Conservation (phyloP, 2,797 vertebrate genomes). For the Perodicticus potto region DNA sequence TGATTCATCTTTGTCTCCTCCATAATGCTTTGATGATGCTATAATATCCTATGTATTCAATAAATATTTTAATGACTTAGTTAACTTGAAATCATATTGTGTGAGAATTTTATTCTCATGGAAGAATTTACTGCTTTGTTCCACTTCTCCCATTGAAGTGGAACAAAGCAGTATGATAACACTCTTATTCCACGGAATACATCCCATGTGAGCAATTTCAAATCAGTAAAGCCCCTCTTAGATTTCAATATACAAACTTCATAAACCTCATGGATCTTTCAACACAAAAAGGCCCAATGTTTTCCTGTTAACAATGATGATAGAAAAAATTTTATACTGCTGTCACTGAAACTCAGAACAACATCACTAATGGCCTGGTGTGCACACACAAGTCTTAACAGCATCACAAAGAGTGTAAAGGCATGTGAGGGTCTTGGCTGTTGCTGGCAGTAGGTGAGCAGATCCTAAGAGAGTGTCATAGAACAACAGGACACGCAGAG, state of each 20-base stretch:
- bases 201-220: not conserved
- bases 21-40: not conserved
- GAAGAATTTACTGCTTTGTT: too few species aligned
- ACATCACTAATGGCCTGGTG: not conserved
- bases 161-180: not conserved
- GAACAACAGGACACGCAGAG: not conserved
- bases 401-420: not conserved
- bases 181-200: not conserved
- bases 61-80: not conserved
- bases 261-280: not conserved
- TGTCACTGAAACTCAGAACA: not conserved
- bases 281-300: not conserved
- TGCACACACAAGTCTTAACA: not conserved
- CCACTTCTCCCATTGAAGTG: too few species aligned
- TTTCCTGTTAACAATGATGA: not conserved
- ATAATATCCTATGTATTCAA: not conserved
- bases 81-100: not conserved
- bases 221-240: not conserved
- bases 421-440: rapidly evolving
- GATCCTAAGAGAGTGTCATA: not conserved
- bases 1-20: not conserved
- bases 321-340: not conserved
- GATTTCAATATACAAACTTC: conserved; percentile 11
- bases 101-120: not conserved
- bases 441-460: not conserved